phyloP scores from a whole-genome alignment of 2,888 invertebrate species.

The Lepidochrysops patricia region DNA sequence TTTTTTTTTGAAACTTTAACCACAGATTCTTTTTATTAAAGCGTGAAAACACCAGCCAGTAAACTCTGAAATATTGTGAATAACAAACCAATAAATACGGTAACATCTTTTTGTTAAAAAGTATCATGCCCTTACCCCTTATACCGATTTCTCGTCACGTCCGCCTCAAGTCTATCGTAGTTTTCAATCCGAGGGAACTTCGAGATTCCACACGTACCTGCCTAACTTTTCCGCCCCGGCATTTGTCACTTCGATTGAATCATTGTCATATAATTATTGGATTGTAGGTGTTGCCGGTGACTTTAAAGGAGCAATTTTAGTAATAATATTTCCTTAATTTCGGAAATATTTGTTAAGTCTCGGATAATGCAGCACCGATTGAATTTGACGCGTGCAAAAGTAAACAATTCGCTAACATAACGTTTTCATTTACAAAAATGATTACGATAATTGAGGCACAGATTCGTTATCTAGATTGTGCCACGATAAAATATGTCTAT shows the following conservation, averaged over 20 bases:
- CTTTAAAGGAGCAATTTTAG: neutral
- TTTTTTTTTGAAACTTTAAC: no score
- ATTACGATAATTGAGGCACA: no score
- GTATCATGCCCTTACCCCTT: constrained; percentile 11
- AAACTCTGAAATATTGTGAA: constrained; percentile 5
- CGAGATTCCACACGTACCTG: constrained; percentile 71
- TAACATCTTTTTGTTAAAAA: constrained; percentile 10
- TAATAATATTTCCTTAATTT: neutral
- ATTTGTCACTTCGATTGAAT: constrained; percentile 46
- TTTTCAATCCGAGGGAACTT: constrained; percentile 64
- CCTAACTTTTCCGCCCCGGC: constrained; percentile 63
- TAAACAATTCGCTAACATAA: no score
- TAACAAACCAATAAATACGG: constrained; percentile 8
- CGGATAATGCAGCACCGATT: no score
- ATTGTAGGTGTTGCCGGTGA: neutral
- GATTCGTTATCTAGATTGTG: no score
- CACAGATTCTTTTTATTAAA: neutral
- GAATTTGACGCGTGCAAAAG: no score
- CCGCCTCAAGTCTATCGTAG: constrained; percentile 60
- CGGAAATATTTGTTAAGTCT: no score
- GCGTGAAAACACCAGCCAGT: neutral
- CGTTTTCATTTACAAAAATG: no score
- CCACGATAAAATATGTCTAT: no score
- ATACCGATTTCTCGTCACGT: constrained; percentile 60
- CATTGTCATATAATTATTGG: constrained; percentile 10